Base-by-base conservation (phyloP, 1,140 invertebrate genomes). In the Pseudobourletiella spinata region DNA sequence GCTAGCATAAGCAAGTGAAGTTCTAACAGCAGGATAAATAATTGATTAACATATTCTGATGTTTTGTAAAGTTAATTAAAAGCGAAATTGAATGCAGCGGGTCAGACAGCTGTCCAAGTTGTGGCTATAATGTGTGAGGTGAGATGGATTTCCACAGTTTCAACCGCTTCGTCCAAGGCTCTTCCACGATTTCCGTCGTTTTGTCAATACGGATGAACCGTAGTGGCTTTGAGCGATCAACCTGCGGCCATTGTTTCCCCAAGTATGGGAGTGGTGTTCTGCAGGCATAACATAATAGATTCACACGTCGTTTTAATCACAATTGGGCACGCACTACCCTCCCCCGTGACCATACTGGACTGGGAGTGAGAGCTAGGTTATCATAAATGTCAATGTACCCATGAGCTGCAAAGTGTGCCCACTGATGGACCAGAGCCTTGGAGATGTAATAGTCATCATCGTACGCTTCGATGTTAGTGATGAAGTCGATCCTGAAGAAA, bases 401-500 rank as follows among this genome's bases (percentile, higher is more conserved):
- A 28, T 62, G n/a, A 50, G 39, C 52, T 15, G 43, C 54, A 50
- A 62, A 62, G 22, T 30, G 15, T 0, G 30, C 26, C 61, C 52
- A 57, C 14, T 56, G 20, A 43, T 60, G 59, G 2, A 63, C 55
- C 32, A 63, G 28, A 3, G 52, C 43, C 42, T 63, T 63, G 14
- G 61, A 63, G 1, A 67, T 42, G 1, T 28, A 28, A 18, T 59
- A 56, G n/a, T 63, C 58, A 15, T 48, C 42, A 26, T 63, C 52
- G 15, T 28, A 59, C 16, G 25, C 15, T 32, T 35, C 52, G 29
- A 63, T 57, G 48, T 67, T 62, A 25, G 61, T 43, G 16, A 63
- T 48, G 32, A 35, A 59, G 18, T 63, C 55, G 25, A 63, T 63
- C 29, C 55, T 59, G 26, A 63, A 67, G 18, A 66, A 24, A 16